Percentiles rank a stretch among this genome's conserved stretches.
Conservation (phyloP, 2,888 invertebrate species). For the Antheraea yamamai region DNA sequence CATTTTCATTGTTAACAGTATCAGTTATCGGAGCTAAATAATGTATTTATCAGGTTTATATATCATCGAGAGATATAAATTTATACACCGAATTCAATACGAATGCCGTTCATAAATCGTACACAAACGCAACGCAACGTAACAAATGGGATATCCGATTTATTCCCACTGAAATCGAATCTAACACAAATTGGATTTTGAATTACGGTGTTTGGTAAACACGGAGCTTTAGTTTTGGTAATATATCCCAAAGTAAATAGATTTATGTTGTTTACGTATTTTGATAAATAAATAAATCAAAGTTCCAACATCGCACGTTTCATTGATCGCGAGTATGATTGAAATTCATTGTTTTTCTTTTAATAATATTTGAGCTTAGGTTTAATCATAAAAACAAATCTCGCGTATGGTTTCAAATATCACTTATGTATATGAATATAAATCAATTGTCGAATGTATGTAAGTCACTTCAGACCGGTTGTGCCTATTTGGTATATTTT, state of each 20-base stretch:
- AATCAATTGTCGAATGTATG: no score
- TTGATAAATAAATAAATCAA: constrained; percentile 1
- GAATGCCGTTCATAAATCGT: constrained; percentile 57
- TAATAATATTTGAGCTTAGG: background rate
- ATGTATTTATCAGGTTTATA: constrained; percentile 24
- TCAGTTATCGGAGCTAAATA: constrained; percentile 26
- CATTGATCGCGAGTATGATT: background rate
- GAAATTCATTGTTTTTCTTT: background rate
- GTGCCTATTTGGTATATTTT: no score
- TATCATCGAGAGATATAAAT: constrained; percentile 27
- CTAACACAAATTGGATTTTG: constrained; percentile 74
- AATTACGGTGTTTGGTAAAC: constrained; percentile 48
- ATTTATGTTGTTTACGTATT: constrained; percentile 28
- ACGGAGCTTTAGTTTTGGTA: constrained; percentile 17
- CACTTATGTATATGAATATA: background rate
- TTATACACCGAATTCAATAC: constrained; percentile 58
- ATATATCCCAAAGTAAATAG: background rate
- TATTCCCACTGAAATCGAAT: constrained; percentile 66
- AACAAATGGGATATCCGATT: constrained; percentile 67
- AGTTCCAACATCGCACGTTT: background rate
- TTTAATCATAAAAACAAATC: background rate
- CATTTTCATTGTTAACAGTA: constrained; percentile 9
- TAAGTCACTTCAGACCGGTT: no score
- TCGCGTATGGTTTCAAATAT: background rate
- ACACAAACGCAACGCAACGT: constrained; percentile 47